Percentiles rank a stretch among this genome's conserved stretches.
Conservation (phyloP, 2,797 vertebrate species). For the Coilia nasus region DNA sequence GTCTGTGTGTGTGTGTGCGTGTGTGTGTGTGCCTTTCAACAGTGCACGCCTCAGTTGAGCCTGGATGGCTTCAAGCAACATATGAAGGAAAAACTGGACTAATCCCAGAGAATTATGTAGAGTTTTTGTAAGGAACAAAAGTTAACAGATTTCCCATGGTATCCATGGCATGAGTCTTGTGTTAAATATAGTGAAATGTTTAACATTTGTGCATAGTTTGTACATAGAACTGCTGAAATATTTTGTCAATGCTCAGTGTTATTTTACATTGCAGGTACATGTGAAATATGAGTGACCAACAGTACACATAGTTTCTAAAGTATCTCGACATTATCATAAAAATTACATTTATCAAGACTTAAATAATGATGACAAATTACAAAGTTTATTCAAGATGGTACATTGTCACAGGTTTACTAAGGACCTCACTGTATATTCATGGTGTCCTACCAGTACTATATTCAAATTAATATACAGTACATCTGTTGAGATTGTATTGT, state of each 20-base stretch:
- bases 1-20: conserved; percentile 4
- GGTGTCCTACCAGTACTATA: background rate
- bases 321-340: background rate
- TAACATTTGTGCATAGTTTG: conserved; percentile 37
- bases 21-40: conserved; percentile 55
- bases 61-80: conserved; percentile 97
- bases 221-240: conserved; percentile 25
- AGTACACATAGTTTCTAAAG: background rate
- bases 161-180: conserved; percentile 59
- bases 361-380: background rate
- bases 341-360: background rate
- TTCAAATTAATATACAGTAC: background rate
- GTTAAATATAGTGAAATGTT: conserved; percentile 34
- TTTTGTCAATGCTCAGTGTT: conserved; percentile 1
- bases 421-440: background rate
- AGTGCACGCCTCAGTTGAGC: conserved; percentile 96
- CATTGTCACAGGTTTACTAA: background rate
- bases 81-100: conserved; percentile 95
- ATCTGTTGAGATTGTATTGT: background rate
- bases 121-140: conserved; percentile 82
- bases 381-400: conserved; percentile 14
- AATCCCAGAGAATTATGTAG: conserved; percentile 95
- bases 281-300: background rate
- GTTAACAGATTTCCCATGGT: conserved; percentile 36
- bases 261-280: conserved; percentile 11